Evolutionary conservation across 2,888 invertebrate species (phyloP).

Genomic region (Hyles lineata): DNA sequence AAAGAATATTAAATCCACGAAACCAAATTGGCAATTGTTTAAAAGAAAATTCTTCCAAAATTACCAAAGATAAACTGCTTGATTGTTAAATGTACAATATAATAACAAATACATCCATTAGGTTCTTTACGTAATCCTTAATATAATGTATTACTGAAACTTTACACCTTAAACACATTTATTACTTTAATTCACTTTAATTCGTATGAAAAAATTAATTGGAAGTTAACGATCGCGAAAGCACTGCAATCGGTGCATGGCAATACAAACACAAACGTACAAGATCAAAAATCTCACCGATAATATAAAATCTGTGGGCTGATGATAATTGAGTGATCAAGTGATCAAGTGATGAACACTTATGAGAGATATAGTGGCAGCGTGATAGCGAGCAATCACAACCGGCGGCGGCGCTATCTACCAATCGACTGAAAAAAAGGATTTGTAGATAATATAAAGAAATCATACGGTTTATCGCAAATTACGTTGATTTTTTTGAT

Average conservation of each 20-base stretch:
- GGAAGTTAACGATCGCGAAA: background rate
- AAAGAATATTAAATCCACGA: too few species aligned
- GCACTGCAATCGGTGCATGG: background rate
- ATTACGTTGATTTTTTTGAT: constrained; percentile 73
- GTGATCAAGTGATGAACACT: constrained; percentile 32
- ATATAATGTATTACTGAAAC: too few species aligned
- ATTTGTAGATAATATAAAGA: constrained; percentile 73
- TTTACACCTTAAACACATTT: too few species aligned
- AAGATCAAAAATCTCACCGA: constrained; percentile 33
- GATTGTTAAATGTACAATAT: too few species aligned
- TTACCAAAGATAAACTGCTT: too few species aligned
- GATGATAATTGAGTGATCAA: constrained; percentile 37
- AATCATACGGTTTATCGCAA: constrained; percentile 78
- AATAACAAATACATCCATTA: too few species aligned
- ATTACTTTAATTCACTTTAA: too few species aligned
- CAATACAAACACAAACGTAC: constrained; percentile 16
- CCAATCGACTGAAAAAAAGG: constrained; percentile 78
- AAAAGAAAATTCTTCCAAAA: too few species aligned
- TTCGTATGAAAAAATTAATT: too few species aligned
- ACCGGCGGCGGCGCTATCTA: constrained; percentile 73
- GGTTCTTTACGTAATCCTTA: too few species aligned
- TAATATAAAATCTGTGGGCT: constrained; percentile 54
- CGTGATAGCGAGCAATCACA: constrained; percentile 57
- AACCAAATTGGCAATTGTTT: too few species aligned
- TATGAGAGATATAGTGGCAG: constrained; percentile 28